Percentiles rank a stretch among this genome's conserved stretches.
Conservation (phyloP, 1,140 invertebrate genomes). For the Halictus rubicundus region DNA sequence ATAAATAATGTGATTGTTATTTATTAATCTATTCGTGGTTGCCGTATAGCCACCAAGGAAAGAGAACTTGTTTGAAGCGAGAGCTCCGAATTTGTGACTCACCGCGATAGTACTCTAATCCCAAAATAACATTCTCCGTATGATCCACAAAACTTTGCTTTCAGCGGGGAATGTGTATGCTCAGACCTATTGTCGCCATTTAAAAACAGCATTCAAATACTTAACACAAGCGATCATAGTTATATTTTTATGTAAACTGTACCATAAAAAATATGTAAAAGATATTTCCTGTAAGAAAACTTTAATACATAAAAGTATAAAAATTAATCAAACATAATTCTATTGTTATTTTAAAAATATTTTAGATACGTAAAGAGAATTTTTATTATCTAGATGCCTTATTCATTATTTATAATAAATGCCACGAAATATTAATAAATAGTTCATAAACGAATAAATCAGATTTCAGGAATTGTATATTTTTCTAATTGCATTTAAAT, state of each 20-base stretch:
- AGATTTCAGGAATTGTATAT: neutral
- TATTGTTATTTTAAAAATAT: neutral
- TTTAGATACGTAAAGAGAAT: neutral
- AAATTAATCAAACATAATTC: neutral
- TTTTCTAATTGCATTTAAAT: neutral
- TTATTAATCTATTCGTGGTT: slow-evolving; percentile 9
- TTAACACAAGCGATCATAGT: slow-evolving; percentile 1
- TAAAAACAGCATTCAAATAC: neutral
- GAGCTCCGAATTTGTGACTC: slow-evolving; percentile 42
- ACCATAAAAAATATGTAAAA: neutral
- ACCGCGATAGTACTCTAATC: slow-evolving; percentile 44
- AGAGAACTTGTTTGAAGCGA: slow-evolving; percentile 3
- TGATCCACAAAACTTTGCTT: slow-evolving; percentile 44
- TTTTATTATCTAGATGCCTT: neutral
- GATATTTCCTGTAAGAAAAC: neutral
- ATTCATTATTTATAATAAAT: neutral
- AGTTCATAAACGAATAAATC: too few species aligned
- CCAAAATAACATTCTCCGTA: slow-evolving; percentile 43
- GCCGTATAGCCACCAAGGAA: slow-evolving; percentile 14
- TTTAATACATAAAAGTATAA: neutral
- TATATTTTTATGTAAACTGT: neutral
- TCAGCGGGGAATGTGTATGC: slow-evolving; percentile 25
- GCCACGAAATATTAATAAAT: neutral
- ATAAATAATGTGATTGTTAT: slow-evolving; percentile 8
- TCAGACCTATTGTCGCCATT: slow-evolving; percentile 24